Evolutionary conservation across 2,888 invertebrate genomes (phyloP).

Genomic region (Callyntrura guangdongensis): DNA sequence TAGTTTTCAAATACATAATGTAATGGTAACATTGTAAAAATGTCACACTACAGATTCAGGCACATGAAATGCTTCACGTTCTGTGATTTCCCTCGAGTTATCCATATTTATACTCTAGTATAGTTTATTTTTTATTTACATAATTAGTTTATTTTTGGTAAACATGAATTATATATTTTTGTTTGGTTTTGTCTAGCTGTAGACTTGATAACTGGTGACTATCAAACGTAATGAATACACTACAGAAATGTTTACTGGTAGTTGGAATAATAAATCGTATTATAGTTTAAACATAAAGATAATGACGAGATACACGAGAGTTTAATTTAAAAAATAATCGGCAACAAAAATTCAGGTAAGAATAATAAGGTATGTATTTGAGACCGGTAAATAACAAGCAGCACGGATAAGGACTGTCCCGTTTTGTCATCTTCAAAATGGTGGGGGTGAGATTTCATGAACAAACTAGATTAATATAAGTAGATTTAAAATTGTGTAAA

Average conservation of each 20-base stretch:
- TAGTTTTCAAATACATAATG: slow-evolving; percentile 32
- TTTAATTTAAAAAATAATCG: slow-evolving; percentile 9
- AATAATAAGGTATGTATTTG: not conserved
- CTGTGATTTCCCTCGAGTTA: slow-evolving; percentile 61
- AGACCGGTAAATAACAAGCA: not conserved
- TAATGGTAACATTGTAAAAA: slow-evolving; percentile 53
- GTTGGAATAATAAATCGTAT: not conserved
- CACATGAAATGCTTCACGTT: slow-evolving; percentile 81
- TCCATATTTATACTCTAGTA: not conserved
- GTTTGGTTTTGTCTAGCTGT: slow-evolving; percentile 38
- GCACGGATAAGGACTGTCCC: not conserved
- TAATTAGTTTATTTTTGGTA: slow-evolving; percentile 9
- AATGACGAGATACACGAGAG: not conserved
- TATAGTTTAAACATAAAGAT: not conserved
- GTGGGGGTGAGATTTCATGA: not conserved
- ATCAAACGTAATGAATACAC: slow-evolving; percentile 8
- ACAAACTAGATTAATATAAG: too few relatives aligned
- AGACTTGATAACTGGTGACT: slow-evolving; percentile 28
- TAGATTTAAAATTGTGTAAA: too few relatives aligned
- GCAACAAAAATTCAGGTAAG: slow-evolving; percentile 26
- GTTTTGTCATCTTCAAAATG: slow-evolving; percentile 15
- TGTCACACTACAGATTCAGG: slow-evolving; percentile 79
- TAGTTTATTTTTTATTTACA: slow-evolving; percentile 8
- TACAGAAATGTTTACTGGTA: not conserved
- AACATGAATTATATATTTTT: not conserved